These are phyloP conservation scores for Hippocampus mohnikei DNA, from an alignment of 2,113 vertebrate genomes.

Conservation along the genomic window DNA sequence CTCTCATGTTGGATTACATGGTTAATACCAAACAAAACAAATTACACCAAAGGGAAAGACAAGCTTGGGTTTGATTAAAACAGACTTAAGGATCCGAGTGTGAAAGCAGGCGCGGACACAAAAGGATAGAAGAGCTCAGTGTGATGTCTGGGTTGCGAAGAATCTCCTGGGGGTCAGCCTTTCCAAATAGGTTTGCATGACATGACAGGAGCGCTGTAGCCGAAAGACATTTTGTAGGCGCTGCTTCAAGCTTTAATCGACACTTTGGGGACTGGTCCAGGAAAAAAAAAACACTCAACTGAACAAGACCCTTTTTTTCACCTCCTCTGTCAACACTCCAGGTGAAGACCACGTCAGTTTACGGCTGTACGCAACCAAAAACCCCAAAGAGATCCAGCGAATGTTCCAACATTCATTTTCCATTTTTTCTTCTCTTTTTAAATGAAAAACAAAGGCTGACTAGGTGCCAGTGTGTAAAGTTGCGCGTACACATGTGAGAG, in stretches of 20 bases:
- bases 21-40: background rate
- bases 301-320: slow-evolving; percentile 21
- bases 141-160: slow-evolving; percentile 26
- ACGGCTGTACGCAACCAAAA: slow-evolving; percentile 28
- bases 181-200: slow-evolving; percentile 17
- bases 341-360: slow-evolving; percentile 28
- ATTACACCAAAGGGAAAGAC: background rate
- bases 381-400: slow-evolving; percentile 19
- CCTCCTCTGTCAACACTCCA: slow-evolving; percentile 17
- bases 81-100: background rate
- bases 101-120: slow-evolving; percentile 5
- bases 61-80: background rate
- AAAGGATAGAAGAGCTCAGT: slow-evolving; percentile 30
- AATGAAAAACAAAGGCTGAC: slow-evolving; percentile 44
- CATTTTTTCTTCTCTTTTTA: slow-evolving; percentile 35
- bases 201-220: slow-evolving; percentile 26
- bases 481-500: slow-evolving; percentile 14
- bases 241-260: slow-evolving; percentile 14
- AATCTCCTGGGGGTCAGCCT: slow-evolving; percentile 9
- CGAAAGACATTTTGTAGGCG: slow-evolving; percentile 6
- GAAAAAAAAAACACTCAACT: slow-evolving; percentile 8
- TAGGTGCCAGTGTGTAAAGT: slow-evolving; percentile 16
- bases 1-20: background rate
- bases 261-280: slow-evolving; percentile 8
- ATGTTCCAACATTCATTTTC: background rate